phyloP scores from a whole-genome alignment of 1,140 invertebrate genomes.

The Drosophila subobscura region DNA sequence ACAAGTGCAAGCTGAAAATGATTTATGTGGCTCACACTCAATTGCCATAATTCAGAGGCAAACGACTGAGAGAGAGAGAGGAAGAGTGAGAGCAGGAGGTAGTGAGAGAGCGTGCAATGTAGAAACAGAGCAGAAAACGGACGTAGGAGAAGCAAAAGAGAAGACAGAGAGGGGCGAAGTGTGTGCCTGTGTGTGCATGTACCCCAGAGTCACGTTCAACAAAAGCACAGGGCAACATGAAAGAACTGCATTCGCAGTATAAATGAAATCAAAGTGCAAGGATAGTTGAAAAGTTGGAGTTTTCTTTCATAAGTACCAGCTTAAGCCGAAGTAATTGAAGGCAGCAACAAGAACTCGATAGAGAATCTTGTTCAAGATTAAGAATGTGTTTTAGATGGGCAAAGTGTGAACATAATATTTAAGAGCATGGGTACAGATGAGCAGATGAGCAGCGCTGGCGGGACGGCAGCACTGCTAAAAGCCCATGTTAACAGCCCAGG shows the following conservation, averaged over 20 bases:
- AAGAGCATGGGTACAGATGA: too few species aligned
- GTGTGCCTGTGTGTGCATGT: neutral
- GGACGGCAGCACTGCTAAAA: too few species aligned
- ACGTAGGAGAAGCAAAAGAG: neutral
- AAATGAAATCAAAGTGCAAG: neutral
- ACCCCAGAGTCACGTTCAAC: conserved; percentile 13
- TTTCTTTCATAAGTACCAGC: conserved; percentile 2
- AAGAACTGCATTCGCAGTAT: conserved; percentile 22
- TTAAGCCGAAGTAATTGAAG: neutral
- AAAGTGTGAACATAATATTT: too few species aligned
- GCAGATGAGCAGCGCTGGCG: too few species aligned
- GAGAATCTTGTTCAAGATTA: too few species aligned
- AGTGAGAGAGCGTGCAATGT: conserved; percentile 27
- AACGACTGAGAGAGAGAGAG: neutral
- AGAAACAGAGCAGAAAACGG: neutral
- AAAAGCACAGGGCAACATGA: neutral
- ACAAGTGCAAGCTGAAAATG: conserved; percentile 14
- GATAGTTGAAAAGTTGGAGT: neutral
- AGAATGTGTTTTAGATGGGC: too few species aligned
- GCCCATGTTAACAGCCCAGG: too few species aligned
- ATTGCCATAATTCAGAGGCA: conserved; percentile 46
- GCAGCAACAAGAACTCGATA: too few species aligned
- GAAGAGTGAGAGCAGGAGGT: neutral
- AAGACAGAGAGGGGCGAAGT: neutral
- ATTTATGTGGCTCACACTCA: conserved; percentile 28